Evolutionary conservation across 2,888 invertebrate genomes (phyloP), one percentile per base, ranked within the genome.

Genomic region (Dysmachus trigonus): DNA sequence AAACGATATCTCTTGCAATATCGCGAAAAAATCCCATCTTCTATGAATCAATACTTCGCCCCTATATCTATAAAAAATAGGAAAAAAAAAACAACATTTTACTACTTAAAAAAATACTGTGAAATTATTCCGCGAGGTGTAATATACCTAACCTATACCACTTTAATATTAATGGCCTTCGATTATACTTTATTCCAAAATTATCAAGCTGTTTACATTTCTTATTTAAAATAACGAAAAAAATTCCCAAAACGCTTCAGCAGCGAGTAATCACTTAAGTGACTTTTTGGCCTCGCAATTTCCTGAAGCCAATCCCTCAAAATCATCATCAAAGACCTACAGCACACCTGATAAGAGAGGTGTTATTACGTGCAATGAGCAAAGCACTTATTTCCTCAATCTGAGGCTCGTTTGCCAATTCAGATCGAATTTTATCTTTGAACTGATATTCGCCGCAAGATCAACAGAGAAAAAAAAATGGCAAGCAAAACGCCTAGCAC

Each of bases 391-490:
- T 62, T 62, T 62, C 62, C 62, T 62, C 62, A 76, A 76, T 76
- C 76, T 76, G n/a, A 5, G 38, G 13, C 15, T 2, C 33, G 33
- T 73, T 73, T 73, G 31, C 33, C 33, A 73, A 77, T 77, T 77
- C 30, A 77, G 47, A 77, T 77, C 77, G 77, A 77, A 76, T 38
- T 77, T 77, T 77, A 47, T 77, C 76, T 77, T 8, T 62, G 22
- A 27, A 62, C 62, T 62, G 62, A 62, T 62, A 62, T 62, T 62
- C 27, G 62, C 27, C 62, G 13, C 22, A 62, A 62, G 62, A 62
- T 62, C 62, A 62, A 62, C 62, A 62, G 10, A 22, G 10, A 10
- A 22, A 18, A 22, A 5, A 10, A 22, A 18, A 27, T 62, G 27
- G 62, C 62, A 62, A 62, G 47, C n/a, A 47, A 47, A n/a, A n/a